These are phyloP conservation scores for Channa argus DNA, from an alignment of 2,113 vertebrate species.

Conservation along the genomic window DNA sequence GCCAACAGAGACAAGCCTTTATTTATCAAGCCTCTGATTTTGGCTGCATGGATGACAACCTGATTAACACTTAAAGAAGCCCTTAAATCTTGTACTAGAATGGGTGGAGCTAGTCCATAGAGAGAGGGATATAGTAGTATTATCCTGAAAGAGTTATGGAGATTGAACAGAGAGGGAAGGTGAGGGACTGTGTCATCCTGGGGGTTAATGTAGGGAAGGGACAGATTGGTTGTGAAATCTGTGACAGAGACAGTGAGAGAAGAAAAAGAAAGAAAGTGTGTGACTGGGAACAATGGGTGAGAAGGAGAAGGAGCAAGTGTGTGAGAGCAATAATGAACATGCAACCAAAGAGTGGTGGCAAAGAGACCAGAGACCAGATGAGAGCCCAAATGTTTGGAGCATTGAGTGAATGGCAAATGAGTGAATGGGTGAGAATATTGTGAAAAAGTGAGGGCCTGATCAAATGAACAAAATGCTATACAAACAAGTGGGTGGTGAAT, in stretches of 20 bases:
- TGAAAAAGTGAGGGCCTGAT: slow-evolving; percentile 52
- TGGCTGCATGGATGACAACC: slow-evolving; percentile 79
- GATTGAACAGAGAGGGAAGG: slow-evolving; percentile 50
- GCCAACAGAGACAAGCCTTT: slow-evolving; percentile 78
- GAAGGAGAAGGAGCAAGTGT: slow-evolving; percentile 26
- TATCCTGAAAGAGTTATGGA: slow-evolving; percentile 56
- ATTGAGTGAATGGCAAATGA: slow-evolving; percentile 47
- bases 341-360: slow-evolving; percentile 34
- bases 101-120: slow-evolving; percentile 57
- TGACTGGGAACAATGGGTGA: slow-evolving; percentile 39
- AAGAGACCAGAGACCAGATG: slow-evolving; percentile 42
- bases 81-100: slow-evolving; percentile 74
- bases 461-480: slow-evolving; percentile 63
- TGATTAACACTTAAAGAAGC: slow-evolving; percentile 82
- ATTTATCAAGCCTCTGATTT: slow-evolving; percentile 80
- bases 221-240: slow-evolving; percentile 34
- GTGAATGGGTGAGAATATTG: slow-evolving; percentile 57
- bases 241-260: slow-evolving; percentile 41
- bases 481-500: slow-evolving; percentile 46
- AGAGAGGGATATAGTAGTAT: slow-evolving; percentile 44
- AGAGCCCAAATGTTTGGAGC: slow-evolving; percentile 49
- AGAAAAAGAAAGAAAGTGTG: slow-evolving; percentile 20
- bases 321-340: slow-evolving; percentile 24
- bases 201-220: slow-evolving; percentile 60
- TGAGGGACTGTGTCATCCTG: slow-evolving; percentile 69